Percentiles rank a stretch among this genome's conserved stretches.
Evolutionary conservation across 2,113 vertebrate genomes (phyloP).

Genomic region (Canis aureus): DNA sequence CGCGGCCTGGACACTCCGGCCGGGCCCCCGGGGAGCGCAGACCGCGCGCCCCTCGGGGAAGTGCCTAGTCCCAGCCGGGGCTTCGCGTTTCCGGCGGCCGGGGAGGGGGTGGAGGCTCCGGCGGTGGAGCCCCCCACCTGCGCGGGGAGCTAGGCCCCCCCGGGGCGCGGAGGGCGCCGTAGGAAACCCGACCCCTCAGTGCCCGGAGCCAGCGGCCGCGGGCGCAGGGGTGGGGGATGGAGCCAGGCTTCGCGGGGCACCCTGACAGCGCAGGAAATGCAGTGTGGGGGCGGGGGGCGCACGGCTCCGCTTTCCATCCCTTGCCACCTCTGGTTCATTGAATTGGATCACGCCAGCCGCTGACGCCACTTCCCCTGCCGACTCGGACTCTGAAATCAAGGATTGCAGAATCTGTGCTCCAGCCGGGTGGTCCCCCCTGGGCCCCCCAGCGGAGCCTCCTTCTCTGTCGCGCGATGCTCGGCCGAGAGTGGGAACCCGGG

Average conservation of each 20-base stretch:
- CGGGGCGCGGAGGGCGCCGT: neutral
- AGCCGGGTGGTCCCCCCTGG: neutral
- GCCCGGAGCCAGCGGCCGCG: fast-evolving
- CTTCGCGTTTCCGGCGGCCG: neutral
- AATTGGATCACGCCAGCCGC: constrained; percentile 74
- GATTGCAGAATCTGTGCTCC: constrained; percentile 59
- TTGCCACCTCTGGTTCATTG: constrained; percentile 58
- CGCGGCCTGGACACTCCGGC: constrained; percentile 31
- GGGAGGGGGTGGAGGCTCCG: neutral
- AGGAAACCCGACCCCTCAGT: neutral
- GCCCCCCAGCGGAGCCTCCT: neutral
- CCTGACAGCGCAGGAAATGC: constrained; percentile 41
- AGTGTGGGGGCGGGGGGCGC: constrained; percentile 20
- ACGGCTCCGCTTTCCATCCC: neutral
- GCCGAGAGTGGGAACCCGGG: neutral
- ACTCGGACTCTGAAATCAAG: constrained; percentile 73
- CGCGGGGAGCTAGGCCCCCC: neutral
- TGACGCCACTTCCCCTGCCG: constrained; percentile 81
- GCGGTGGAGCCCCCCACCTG: neutral
- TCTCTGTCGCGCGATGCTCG: too few relatives aligned
- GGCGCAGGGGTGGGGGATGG: neutral
- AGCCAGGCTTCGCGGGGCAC: neutral
- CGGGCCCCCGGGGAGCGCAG: neutral
- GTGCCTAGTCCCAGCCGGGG: neutral
- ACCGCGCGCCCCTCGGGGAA: neutral